Evolutionary conservation across 2,113 vertebrate species (phyloP), one percentile per base, ranked within the genome.

Genomic region (Ameiurus melas): DNA sequence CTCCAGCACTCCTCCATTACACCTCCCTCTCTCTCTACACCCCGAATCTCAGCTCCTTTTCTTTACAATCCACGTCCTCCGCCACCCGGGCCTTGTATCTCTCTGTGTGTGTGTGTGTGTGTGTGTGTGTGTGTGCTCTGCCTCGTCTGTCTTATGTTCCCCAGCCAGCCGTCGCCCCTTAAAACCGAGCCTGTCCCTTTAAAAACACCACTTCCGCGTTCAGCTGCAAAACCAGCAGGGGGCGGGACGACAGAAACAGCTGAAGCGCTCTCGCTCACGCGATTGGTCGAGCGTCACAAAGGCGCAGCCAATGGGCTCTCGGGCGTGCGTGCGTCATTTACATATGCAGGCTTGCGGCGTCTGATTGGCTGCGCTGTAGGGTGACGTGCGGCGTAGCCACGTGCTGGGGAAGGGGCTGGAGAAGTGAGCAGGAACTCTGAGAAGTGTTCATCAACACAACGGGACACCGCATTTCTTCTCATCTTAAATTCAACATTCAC

Each of bases 181-280:
- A 90, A 93, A 93, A 81, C 47, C 85, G 87, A 86, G 70, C 68
- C 94, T 95, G 93, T 91, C 92, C 80, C 95, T 95, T 96, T 95
- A 96, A 96, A 90, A 87, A 85, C 91, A 84, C 20, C 90, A 92
- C 94, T 96, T 96, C 95, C 95, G 95, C 95, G 93, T 90, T 94
- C 94, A 86, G 86, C 83, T 70, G 86, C 6, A 75, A 57, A 73
- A 62, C 86, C 88, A 90, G 14, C 39, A n/a, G 39, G 25, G 4
- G 95, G 95, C 88, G 94, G 93, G 91, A 39, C 88, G 89, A 51
- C 0, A 64, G 85, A 62, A 92, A 84, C 94, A 95, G 94, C 94
- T 95, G 94, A 93, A 94, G 88, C 85, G 87, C 93, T 94, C 92
- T 93, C 91, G 92, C 93, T 93, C 94, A 94, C 89, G 6, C 89